A percentile compares a stretch with the other conserved stretches of the same genome.
phyloP scores from a whole-genome alignment of 2,888 invertebrate genomes.

The Limnephilus rhombicus region DNA sequence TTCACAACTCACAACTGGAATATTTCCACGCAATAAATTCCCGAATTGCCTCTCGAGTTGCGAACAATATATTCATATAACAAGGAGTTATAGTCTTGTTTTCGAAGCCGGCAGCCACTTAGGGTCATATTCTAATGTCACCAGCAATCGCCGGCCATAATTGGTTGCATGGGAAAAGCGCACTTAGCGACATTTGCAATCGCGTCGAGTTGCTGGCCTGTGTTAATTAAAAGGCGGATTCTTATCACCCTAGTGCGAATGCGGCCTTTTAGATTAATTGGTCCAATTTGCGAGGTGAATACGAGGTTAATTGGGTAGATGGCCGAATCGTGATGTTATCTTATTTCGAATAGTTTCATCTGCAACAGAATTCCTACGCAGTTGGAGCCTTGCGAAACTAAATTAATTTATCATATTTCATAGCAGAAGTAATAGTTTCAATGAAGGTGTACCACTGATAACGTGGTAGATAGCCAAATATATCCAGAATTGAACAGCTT shows the following conservation, averaged over 20 bases:
- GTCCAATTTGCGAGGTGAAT: neutral
- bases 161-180: slow-evolving; percentile 11
- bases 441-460: too few relatives aligned
- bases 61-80: neutral
- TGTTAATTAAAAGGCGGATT: neutral
- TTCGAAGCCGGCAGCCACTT: slow-evolving; percentile 20
- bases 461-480: too few relatives aligned
- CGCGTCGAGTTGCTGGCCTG: neutral
- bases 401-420: too few relatives aligned
- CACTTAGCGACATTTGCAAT: slow-evolving; percentile 13
- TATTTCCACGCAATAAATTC: neutral
- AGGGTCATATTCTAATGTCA: slow-evolving; percentile 17
- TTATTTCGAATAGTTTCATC: neutral
- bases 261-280: neutral
- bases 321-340: neutral
- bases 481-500: too few relatives aligned
- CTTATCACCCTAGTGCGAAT: slow-evolving; percentile 5
- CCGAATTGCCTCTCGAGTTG: neutral
- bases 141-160: neutral
- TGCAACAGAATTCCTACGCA: neutral
- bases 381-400: too few relatives aligned
- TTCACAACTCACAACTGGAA: neutral
- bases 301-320: neutral
- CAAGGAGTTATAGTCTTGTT: slow-evolving; percentile 14
- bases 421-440: too few relatives aligned